These are phyloP conservation scores for Campopleginae sp. DNA, from an alignment of 2,888 invertebrate genomes.

Conservation along the genomic window DNA sequence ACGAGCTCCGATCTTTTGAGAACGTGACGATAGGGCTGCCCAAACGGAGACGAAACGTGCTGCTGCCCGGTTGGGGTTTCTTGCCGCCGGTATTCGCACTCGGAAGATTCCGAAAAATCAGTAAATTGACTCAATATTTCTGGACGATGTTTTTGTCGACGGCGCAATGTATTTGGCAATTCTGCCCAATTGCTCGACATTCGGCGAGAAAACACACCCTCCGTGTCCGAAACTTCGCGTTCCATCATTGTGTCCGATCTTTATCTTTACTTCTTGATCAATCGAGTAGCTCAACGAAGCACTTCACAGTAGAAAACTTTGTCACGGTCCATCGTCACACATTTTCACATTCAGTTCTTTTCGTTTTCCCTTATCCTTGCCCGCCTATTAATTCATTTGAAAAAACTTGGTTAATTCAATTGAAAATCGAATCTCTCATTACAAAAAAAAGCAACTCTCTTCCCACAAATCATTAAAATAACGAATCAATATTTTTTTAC, in stretches of 20 bases:
- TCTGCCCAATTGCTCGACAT: constrained; percentile 83
- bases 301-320: constrained; percentile 49
- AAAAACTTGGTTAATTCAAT: neutral
- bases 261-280: constrained; percentile 8
- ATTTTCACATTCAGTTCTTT: constrained; percentile 12
- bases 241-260: constrained; percentile 74
- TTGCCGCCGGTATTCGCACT: constrained; percentile 77
- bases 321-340: constrained; percentile 38
- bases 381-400: constrained; percentile 1
- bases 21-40: constrained; percentile 69
- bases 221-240: constrained; percentile 81
- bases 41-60: constrained; percentile 29
- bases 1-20: constrained; percentile 80
- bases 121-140: constrained; percentile 82
- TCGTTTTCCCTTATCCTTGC: neutral
- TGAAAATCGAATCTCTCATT: neutral
- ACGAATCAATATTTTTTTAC: constrained; percentile 19
- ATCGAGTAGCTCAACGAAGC: neutral
- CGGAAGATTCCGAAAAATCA: constrained; percentile 80
- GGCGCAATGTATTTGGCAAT: constrained; percentile 82
- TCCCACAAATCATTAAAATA: neutral
- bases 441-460: neutral
- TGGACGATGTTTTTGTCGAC: constrained; percentile 81
- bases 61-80: constrained; percentile 68
- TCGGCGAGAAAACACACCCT: constrained; percentile 80